Conservation (phyloP, 1,140 invertebrate genomes). For the Tetragonula clypearis region DNA sequence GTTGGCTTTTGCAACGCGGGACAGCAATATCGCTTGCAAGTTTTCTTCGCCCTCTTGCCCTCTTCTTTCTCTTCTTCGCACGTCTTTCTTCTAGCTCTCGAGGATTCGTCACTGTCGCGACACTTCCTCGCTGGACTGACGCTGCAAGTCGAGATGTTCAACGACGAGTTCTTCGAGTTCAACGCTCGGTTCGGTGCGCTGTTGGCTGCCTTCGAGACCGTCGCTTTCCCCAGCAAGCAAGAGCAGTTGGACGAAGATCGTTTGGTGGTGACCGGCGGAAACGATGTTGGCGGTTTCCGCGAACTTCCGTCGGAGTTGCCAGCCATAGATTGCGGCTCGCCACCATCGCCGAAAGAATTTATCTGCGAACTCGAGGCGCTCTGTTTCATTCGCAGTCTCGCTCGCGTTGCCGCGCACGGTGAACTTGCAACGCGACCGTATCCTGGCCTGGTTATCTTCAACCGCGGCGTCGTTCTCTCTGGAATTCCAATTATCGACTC, state of each 20-base stretch:
- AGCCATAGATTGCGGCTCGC: neutral
- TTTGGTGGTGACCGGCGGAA: neutral
- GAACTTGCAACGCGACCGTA: neutral
- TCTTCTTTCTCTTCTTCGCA: neutral
- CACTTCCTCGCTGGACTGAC: neutral
- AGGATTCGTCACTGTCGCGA: neutral
- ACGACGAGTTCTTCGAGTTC: neutral
- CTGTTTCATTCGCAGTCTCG: neutral
- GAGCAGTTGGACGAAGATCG: conserved; percentile 21
- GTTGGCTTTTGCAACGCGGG: neutral
- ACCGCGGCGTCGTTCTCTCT: fast-evolving
- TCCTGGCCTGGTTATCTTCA: neutral
- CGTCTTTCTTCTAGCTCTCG: neutral
- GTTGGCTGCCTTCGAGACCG: neutral
- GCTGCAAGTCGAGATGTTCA: neutral
- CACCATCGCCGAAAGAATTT: neutral
- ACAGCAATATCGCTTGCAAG: conserved; percentile 43
- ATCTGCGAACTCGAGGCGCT: neutral
- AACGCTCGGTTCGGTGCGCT: fast-evolving
- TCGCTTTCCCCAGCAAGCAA: neutral
- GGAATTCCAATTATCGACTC: neutral
- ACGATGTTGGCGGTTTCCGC: neutral
- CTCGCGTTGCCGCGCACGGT: neutral
- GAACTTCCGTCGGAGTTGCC: neutral
- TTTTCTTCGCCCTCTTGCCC: conserved; percentile 6